Evolutionary conservation across 2,888 invertebrate species (phyloP).

Genomic region (Opisthograptis luteolata): DNA sequence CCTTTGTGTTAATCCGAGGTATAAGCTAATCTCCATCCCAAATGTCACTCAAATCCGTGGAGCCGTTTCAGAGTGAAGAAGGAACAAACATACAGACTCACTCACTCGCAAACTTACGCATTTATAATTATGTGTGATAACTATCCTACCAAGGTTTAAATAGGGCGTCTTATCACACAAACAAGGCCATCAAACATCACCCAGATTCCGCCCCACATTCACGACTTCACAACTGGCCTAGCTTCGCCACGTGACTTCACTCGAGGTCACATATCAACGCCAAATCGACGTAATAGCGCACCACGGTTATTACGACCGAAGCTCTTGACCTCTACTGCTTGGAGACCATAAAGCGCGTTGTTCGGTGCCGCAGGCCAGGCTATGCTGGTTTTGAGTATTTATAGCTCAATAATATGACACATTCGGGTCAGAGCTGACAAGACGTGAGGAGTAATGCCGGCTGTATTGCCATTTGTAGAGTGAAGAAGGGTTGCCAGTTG

Average conservation of each 20-base stretch:
- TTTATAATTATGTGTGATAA: neutral
- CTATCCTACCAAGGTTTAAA: neutral
- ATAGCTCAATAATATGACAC: conserved; percentile 67
- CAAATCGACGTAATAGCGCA: conserved; percentile 57
- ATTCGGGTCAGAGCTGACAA: conserved; percentile 59
- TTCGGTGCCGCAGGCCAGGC: conserved; percentile 24
- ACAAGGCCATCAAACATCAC: conserved; percentile 9
- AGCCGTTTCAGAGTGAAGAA: too few species aligned
- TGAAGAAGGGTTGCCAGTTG: conserved; percentile 23
- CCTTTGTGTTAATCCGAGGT: too few species aligned
- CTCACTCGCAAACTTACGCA: too few species aligned
- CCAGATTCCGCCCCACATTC: conserved; percentile 13
- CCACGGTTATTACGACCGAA: conserved; percentile 39
- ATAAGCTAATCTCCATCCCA: too few species aligned
- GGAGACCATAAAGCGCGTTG: conserved; percentile 26
- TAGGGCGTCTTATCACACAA: neutral
- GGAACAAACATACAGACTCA: too few species aligned
- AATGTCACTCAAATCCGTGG: too few species aligned
- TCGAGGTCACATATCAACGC: conserved; percentile 57
- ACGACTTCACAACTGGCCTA: conserved; percentile 22
- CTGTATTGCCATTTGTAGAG: conserved; percentile 39
- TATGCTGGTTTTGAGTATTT: conserved; percentile 57
- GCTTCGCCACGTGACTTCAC: conserved; percentile 44
- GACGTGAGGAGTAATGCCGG: conserved; percentile 40
- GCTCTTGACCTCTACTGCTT: conserved; percentile 26